Evolutionary conservation across 1,140 invertebrate genomes (phyloP).

Genomic region (Drosophila baimaii): DNA sequence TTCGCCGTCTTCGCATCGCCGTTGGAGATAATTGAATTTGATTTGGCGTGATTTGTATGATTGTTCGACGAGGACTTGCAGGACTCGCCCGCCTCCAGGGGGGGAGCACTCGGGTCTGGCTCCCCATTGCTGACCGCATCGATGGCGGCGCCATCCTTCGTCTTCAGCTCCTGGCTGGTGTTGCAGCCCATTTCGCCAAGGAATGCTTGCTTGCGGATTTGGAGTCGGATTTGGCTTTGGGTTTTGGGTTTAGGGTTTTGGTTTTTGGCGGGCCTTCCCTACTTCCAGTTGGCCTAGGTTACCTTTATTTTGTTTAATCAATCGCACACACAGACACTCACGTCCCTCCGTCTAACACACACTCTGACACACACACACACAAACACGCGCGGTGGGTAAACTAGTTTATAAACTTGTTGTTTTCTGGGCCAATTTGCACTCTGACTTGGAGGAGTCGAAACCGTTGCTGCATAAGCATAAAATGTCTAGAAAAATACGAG

Average conservation of each 20-base stretch:
- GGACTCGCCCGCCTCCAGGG: conserved; percentile 55
- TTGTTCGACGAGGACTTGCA: conserved; percentile 62
- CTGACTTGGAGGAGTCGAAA: conserved; percentile 46
- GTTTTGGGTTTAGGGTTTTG: conserved; percentile 5
- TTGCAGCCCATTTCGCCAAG: conserved; percentile 77
- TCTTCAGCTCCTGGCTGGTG: conserved; percentile 82
- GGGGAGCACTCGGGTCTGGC: conserved; percentile 64
- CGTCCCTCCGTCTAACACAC: neutral
- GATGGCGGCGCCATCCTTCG: conserved; percentile 74
- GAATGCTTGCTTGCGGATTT: conserved; percentile 16
- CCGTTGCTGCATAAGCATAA: conserved; percentile 36
- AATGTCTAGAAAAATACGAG: conserved; percentile 58
- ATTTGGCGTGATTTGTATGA: conserved; percentile 81
- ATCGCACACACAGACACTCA: conserved; percentile 50
- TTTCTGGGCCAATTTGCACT: conserved; percentile 56
- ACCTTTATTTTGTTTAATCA: conserved; percentile 78
- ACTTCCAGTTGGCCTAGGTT: conserved; percentile 73
- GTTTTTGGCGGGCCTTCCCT: conserved; percentile 40
- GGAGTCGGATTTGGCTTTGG: conserved; percentile 17
- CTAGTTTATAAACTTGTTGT: conserved; percentile 51
- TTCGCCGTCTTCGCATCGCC: conserved; percentile 72
- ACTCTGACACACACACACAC: conserved; percentile 10
- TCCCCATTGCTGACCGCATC: conserved; percentile 76
- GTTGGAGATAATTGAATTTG: conserved; percentile 81
- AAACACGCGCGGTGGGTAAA: conserved; percentile 21